These are phyloP conservation scores for Zaprionus camerounensis DNA, from an alignment of 1,140 invertebrate genomes.

Conservation along the genomic window DNA sequence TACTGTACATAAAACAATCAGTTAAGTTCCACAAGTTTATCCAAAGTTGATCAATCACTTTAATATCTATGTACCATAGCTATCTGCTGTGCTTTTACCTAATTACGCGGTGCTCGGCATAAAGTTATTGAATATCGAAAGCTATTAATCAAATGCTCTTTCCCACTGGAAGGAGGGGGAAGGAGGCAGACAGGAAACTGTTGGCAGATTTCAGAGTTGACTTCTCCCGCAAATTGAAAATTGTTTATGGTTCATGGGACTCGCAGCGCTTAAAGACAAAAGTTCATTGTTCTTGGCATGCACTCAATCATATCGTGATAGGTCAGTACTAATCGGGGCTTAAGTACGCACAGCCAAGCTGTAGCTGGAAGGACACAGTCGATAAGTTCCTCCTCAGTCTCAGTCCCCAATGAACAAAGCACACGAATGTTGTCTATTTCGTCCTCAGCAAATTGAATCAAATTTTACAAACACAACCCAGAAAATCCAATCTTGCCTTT, in stretches of 20 bases:
- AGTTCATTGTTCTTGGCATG: neutral
- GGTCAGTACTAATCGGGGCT: neutral
- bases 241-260: neutral
- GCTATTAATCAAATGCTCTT: slow-evolving; percentile 59
- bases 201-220: neutral
- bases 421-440: slow-evolving; percentile 38
- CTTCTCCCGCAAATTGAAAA: slow-evolving; percentile 1
- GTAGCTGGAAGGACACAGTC: neutral
- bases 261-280: slow-evolving; percentile 7
- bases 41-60: neutral
- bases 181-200: neutral
- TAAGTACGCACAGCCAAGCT: neutral
- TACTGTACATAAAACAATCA: too few relatives aligned
- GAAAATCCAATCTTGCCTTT: slow-evolving; percentile 17
- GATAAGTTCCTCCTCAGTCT: neutral
- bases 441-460: slow-evolving; percentile 61
- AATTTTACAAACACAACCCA: slow-evolving; percentile 60
- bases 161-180: neutral
- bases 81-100: neutral
- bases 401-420: neutral
- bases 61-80: neutral
- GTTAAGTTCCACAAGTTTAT: neutral
- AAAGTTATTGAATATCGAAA: slow-evolving; percentile 62
- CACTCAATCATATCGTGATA: neutral
- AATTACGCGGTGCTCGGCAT: slow-evolving; percentile 23